Evolutionary conservation across 2,113 vertebrate species (phyloP).

Genomic region (Cnemophilus loriae): DNA sequence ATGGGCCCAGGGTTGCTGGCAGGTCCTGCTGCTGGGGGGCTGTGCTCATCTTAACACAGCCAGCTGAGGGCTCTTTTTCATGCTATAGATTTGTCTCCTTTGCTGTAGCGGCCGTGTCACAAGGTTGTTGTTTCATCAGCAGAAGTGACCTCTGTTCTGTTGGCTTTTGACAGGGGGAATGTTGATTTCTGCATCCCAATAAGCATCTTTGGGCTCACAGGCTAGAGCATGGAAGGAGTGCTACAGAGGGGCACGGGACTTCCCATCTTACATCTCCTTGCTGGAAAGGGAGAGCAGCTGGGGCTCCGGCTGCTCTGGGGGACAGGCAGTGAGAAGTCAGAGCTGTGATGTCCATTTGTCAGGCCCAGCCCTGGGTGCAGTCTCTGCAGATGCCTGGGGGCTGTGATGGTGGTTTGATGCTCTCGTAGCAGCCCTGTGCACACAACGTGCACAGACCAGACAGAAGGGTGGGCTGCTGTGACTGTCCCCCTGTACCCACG

Average conservation of each 20-base stretch:
- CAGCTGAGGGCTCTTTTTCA: background rate
- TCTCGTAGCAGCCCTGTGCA: background rate
- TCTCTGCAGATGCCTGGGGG: background rate
- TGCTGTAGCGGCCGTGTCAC: background rate
- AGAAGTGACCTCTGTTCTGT: background rate
- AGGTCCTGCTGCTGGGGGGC: background rate
- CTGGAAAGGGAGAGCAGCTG: background rate
- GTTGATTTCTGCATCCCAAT: background rate
- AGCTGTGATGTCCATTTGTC: background rate
- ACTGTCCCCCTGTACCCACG: background rate
- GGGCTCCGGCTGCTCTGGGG: no score
- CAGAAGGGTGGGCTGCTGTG: background rate
- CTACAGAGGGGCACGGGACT: background rate
- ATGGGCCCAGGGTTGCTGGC: background rate
- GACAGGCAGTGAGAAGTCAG: background rate
- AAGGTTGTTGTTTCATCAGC: background rate
- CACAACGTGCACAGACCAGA: fast-evolving
- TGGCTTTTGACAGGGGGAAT: background rate
- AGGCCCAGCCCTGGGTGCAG: background rate
- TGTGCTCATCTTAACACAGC: background rate
- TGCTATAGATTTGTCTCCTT: background rate
- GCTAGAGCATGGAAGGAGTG: background rate
- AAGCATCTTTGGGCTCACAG: background rate
- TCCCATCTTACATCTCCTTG: background rate
- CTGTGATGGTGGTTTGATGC: background rate